Evolutionary conservation across 2,797 vertebrate genomes (phyloP), one percentile per base, ranked within the genome.

Genomic region (Yasuhikotakia modesta): DNA sequence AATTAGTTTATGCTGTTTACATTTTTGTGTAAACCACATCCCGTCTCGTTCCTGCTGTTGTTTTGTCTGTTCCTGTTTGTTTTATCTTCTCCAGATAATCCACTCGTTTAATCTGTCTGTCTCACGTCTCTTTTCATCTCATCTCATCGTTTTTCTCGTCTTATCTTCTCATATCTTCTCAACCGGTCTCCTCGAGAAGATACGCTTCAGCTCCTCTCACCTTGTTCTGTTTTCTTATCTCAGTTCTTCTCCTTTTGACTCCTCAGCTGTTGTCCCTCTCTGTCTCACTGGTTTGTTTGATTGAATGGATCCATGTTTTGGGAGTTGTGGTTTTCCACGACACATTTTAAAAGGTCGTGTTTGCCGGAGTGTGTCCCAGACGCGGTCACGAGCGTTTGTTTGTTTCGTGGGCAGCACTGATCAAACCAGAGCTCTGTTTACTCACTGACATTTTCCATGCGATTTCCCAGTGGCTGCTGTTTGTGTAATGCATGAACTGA

Each of bases 401-500:
- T 55, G 46, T 63, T 50, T 64, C 74, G 58, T 82, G 69, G 12
- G 57, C 46, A 57, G 61, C 58, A 17, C 60, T 60, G 77, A 80
- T 78, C 77, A 83, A 77, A 43, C 57, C 68, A 58, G 13, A 5
- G 13, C 50, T 32, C 48, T 66, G 61, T 75, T 73, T 66, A 32
- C 70, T 65, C 55, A 39, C 69, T 79, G 77, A 79, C 77, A 79
- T 83, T 79, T 76, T 76, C 43, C 53, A 46, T 30, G 2, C 55
- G 17, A 73, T 79, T 74, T 80, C 80, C 78, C 78, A 61, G 10
- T 24, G 65, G 79, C 6, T 50, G 30, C 52, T 17, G 46, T 19
- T 71, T 57, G 21, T 79, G 50, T 27, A 22, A 7, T 52, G 55
- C 50, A 30, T 76, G 22, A 57, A 76, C 50, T 30, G n/a, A 45